Conservation (phyloP, 2,113 vertebrate genomes). For the Laticauda colubrina region DNA sequence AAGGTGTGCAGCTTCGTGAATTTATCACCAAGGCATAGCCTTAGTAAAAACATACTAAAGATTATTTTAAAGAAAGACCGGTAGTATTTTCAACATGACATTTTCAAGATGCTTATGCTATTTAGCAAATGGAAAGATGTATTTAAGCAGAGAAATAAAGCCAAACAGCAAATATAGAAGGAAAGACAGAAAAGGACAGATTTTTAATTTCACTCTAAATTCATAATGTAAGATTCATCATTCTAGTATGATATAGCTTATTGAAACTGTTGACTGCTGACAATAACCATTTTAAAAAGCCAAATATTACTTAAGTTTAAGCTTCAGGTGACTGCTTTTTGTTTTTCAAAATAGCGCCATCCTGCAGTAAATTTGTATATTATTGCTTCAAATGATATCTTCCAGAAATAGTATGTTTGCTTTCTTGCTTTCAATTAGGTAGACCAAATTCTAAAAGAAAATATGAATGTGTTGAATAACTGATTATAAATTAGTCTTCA, state of each 20-base stretch:
- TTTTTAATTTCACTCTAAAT: not conserved
- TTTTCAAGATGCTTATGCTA: not conserved
- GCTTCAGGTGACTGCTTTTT: not conserved
- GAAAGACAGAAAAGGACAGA: not conserved
- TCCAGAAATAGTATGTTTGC: not conserved
- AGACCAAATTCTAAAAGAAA: not conserved
- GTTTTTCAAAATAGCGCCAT: slow-evolving; percentile 47
- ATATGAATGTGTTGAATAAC: not conserved
- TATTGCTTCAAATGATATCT: slow-evolving; percentile 11
- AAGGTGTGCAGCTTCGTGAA: not conserved
- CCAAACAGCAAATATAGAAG: not conserved
- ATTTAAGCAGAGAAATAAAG: not conserved
- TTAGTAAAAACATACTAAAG: not conserved
- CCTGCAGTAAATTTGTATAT: slow-evolving; percentile 56
- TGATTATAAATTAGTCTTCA: not conserved
- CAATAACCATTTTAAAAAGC: not conserved
- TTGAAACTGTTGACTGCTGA: not conserved
- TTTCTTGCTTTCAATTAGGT: not conserved
- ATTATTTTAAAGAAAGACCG: not conserved
- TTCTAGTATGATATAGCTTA: not conserved
- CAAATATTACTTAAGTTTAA: not conserved
- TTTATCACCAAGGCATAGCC: not conserved
- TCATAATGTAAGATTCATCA: not conserved
- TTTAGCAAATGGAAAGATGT: not conserved
- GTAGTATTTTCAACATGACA: not conserved